phyloP scores from a whole-genome alignment of 2,113 vertebrate species.

The Aphyosemion australe region DNA sequence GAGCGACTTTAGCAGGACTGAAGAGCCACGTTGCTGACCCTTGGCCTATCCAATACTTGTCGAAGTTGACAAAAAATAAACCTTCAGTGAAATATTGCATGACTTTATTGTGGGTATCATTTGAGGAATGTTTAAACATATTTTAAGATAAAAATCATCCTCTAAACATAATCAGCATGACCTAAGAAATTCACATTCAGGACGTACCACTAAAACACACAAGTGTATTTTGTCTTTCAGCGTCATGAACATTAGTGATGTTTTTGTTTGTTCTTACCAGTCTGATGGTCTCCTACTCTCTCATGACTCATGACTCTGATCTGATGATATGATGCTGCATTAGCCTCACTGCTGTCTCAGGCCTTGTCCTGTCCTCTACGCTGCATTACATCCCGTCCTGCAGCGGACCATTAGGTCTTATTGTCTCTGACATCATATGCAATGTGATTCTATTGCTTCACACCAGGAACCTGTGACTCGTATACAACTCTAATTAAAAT shows the following conservation, averaged over 20 bases:
- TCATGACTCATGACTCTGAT: constrained; percentile 42
- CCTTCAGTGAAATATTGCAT: too few relatives aligned
- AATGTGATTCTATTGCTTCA: constrained; percentile 35
- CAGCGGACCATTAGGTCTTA: constrained; percentile 50
- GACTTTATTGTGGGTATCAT: too few relatives aligned
- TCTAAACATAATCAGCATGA: too few relatives aligned
- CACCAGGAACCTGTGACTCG: constrained; percentile 26
- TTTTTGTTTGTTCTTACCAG: constrained; percentile 4
- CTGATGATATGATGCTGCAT: constrained; percentile 52
- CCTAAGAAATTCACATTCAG: too few relatives aligned
- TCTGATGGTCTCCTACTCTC: constrained; percentile 24
- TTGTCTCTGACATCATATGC: constrained; percentile 36
- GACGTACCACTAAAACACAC: too few relatives aligned
- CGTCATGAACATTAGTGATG: not conserved
- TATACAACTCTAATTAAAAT: constrained; percentile 14
- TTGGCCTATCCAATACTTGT: too few relatives aligned
- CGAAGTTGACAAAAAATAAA: too few relatives aligned
- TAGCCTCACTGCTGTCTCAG: constrained; percentile 46
- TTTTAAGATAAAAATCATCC: too few relatives aligned
- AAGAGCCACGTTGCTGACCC: too few relatives aligned
- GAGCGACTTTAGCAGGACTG: too few relatives aligned
- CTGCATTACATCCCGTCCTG: constrained; percentile 45
- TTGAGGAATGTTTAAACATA: too few relatives aligned
- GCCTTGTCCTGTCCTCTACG: constrained; percentile 48
- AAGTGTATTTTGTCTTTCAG: too few relatives aligned